phyloP scores from a whole-genome alignment of 2,888 invertebrate genomes.

The Nephrotoma flavescens region DNA sequence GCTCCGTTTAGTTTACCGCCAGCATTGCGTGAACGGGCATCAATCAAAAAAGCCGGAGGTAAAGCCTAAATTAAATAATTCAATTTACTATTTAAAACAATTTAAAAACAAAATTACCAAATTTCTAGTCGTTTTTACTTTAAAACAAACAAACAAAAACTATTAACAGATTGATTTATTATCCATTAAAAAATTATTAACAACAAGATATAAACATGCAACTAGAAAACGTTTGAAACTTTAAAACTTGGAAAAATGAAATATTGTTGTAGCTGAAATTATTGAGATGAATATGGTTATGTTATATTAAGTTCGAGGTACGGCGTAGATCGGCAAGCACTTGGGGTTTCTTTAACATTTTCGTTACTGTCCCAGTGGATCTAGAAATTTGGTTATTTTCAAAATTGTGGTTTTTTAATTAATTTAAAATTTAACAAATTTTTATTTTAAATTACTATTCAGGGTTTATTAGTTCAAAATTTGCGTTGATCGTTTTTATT shows the following conservation, averaged over 20 bases:
- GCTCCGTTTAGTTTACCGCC: conserved; percentile 64
- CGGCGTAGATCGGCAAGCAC: neutral
- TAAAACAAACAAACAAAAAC: neutral
- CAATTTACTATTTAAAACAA: neutral
- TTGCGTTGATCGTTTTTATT: neutral
- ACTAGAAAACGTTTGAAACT: neutral
- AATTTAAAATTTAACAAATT: neutral
- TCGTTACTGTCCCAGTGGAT: neutral
- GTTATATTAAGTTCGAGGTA: neutral
- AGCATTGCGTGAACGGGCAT: conserved; percentile 32
- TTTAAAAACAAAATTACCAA: neutral
- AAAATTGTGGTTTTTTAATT: neutral
- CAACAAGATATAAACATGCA: neutral
- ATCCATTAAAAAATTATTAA: neutral
- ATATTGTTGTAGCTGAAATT: neutral
- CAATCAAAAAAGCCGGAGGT: conserved; percentile 32
- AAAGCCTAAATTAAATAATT: conserved; percentile 31
- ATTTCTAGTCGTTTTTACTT: neutral
- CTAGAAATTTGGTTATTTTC: neutral
- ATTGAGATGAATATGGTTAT: neutral
- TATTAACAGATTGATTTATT: neutral
- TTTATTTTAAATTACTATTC: neutral
- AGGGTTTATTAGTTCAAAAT: neutral
- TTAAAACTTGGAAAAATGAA: neutral
- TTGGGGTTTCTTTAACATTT: neutral